These are phyloP conservation scores for Cryptoleucopteryx plumbea DNA, from an alignment of 2,113 vertebrate species.

Conservation along the genomic window DNA sequence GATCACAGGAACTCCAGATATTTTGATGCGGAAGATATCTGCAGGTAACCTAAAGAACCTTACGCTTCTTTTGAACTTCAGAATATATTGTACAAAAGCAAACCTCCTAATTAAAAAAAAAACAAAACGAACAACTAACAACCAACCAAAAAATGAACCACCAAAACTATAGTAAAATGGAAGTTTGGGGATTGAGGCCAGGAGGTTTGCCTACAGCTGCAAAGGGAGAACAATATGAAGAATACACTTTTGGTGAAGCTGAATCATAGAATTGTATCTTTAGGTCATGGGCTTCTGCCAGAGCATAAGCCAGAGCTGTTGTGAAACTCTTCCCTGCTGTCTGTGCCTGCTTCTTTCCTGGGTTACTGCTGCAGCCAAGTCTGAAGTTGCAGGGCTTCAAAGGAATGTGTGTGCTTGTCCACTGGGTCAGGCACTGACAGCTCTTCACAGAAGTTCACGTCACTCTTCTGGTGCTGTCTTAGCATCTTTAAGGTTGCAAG, in stretches of 20 bases:
- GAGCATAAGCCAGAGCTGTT: not conserved
- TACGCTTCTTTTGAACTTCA: not conserved
- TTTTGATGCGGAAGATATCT: conserved; percentile 87
- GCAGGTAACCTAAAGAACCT: conserved; percentile 76
- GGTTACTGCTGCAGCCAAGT: not conserved
- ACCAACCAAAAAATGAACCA: not conserved
- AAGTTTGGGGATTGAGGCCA: not conserved
- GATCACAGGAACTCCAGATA: conserved; percentile 85
- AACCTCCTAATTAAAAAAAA: not conserved
- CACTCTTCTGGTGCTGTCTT: not conserved
- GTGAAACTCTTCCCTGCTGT: not conserved
- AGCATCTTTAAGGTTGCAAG: not conserved
- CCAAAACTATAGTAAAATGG: not conserved
- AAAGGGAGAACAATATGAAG: not conserved
- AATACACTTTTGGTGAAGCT: not conserved
- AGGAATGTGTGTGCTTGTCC: not conserved
- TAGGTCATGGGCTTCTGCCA: not conserved
- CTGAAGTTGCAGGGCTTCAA: not conserved
- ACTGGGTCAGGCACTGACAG: not conserved
- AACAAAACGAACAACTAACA: too few relatives aligned
- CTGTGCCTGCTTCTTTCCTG: not conserved
- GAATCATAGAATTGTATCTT: not conserved
- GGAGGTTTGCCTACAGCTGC: not conserved
- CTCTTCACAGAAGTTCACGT: not conserved
- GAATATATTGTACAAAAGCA: not conserved